These are phyloP conservation scores for Phylloscopus trochilus DNA, from an alignment of 2,113 vertebrate species.

Conservation along the genomic window DNA sequence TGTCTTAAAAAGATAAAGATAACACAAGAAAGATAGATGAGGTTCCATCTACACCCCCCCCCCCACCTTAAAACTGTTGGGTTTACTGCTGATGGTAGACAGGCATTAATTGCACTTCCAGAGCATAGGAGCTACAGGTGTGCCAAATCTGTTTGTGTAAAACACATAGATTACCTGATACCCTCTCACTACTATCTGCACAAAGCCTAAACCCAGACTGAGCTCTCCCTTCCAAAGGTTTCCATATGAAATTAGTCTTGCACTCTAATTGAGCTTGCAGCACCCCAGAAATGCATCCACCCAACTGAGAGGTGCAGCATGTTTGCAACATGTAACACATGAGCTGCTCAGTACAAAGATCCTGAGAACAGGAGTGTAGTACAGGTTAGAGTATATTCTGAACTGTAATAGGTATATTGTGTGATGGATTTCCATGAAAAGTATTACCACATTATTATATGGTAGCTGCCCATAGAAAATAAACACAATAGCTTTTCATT, in stretches of 20 bases:
- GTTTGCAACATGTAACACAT: not conserved
- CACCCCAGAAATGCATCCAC: not conserved
- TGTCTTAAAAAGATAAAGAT: not conserved
- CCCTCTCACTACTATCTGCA: not conserved
- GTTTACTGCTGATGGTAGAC: not conserved
- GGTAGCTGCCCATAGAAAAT: not conserved
- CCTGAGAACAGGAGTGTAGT: not conserved
- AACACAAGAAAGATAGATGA: not conserved
- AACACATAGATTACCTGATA: not conserved
- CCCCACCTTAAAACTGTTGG: not conserved
- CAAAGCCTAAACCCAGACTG: not conserved
- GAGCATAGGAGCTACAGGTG: not conserved
- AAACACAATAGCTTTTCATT: slow-evolving; percentile 7
- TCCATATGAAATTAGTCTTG: not conserved
- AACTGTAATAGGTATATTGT: not conserved
- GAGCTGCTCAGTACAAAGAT: not conserved
- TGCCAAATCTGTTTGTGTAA: not conserved
- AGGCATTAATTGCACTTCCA: not conserved
- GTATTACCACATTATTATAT: not conserved
- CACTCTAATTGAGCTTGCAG: not conserved
- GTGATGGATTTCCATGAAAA: not conserved
- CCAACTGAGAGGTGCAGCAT: not conserved
- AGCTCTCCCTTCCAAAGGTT: not conserved
- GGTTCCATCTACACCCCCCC: not conserved
- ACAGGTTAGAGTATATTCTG: not conserved